Percentiles rank a stretch among this genome's conserved stretches.
Evolutionary conservation across 2,888 invertebrate genomes (phyloP).

Genomic region (Pheosia gnoma): DNA sequence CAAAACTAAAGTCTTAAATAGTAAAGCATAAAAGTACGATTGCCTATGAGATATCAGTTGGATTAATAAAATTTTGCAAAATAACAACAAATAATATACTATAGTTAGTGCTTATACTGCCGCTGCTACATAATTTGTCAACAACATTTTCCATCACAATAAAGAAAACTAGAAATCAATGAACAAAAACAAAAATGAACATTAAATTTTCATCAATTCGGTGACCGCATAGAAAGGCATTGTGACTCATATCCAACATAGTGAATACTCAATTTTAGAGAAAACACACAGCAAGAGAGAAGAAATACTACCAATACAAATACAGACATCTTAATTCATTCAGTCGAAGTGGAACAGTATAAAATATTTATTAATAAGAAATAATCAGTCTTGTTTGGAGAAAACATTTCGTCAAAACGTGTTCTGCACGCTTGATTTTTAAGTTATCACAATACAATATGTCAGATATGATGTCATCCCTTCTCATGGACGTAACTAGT

Average conservation of each 20-base stretch:
- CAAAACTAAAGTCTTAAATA: conserved; percentile 73
- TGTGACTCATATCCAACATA: conserved; percentile 84
- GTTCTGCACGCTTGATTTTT: conserved; percentile 68
- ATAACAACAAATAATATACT: conserved; percentile 79
- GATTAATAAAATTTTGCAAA: conserved; percentile 83
- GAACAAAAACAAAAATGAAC: conserved; percentile 68
- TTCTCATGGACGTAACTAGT: conserved; percentile 84
- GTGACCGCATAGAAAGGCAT: conserved; percentile 82
- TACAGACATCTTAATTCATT: conserved; percentile 81
- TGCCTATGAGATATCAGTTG: conserved; percentile 74
- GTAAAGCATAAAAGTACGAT: conserved; percentile 74
- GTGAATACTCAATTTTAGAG: conserved; percentile 75
- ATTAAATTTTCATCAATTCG: conserved; percentile 65
- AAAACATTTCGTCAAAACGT: conserved; percentile 79
- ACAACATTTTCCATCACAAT: conserved; percentile 81
- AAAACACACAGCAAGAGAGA: conserved; percentile 72
- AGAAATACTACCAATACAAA: conserved; percentile 78
- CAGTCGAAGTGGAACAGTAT: conserved; percentile 82
- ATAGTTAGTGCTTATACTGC: conserved; percentile 69
- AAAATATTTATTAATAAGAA: conserved; percentile 84
- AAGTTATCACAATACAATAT: conserved; percentile 83
- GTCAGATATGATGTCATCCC: conserved; percentile 85
- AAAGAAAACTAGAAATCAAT: conserved; percentile 71
- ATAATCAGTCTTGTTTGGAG: conserved; percentile 85
- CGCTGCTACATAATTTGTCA: conserved; percentile 81